Evolutionary conservation across 1,140 invertebrate species (phyloP), one percentile per base, ranked within the genome.

Genomic region (Drosophila busckii): DNA sequence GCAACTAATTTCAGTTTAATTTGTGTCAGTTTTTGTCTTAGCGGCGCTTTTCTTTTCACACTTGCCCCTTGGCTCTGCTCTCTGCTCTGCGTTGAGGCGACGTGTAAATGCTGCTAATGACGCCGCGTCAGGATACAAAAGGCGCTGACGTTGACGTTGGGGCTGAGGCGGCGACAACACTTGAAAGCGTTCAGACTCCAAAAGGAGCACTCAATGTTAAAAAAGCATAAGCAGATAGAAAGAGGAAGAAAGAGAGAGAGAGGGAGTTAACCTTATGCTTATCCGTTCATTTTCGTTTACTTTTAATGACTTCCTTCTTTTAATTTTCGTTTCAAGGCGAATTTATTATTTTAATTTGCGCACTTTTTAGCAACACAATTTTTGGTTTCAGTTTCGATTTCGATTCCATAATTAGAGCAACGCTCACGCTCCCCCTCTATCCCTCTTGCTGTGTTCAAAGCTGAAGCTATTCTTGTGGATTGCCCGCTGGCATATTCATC

Each of bases 291-390:
- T n/a, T n/a, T 8, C 15, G 6, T 15, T 20, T 2, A 8, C 26
- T 31, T 53, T 70, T 70, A 80, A 80, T 59, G 75, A 82, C 64
- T 70, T 73, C 56, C 75, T 59, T 60, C 53, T 75, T 83, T 66
- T 75, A 82, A 75, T 83, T 70, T n/a, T n/a, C n/a, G n/a, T n/a
- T n/a, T n/a, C n/a, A n/a, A n/a, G 48, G 38, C 44, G 56, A 67
- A 83, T 83, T 82, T 82, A 82, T 82, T 83, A 83, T 82, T 82
- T 82, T 75, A 82, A 82, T 82, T 82, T 82, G 75, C 75, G 70
- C 55, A 46, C 75, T 62, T 67, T 82, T 66, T 32, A 37, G 32
- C 29, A 58, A 2, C 16, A 26, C 35, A 44, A 40, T 48, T 53
- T 44, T 59, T 4, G 28, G 17, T 50, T 52, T 52, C 37, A 50